Evolutionary conservation across 2,888 invertebrate genomes (phyloP), one percentile per base, ranked within the genome.

Genomic region (Ellobium chinense): DNA sequence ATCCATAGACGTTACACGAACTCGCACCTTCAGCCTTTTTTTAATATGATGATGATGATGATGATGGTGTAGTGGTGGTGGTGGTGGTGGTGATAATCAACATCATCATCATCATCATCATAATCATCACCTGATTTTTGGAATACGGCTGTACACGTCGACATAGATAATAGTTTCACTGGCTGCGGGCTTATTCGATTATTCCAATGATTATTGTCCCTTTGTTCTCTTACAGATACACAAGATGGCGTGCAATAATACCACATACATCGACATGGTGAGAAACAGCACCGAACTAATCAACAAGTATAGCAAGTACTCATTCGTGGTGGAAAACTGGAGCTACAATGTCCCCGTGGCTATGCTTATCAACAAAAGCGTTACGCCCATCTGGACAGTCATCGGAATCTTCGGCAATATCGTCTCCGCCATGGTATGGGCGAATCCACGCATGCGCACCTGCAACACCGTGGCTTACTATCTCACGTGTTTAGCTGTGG

Each of bases 401-500:
- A 84, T 92, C n/a, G 92, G 92, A 1, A 83, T 90, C 69, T 76
- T 88, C 31, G 92, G 92, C 7, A 92, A 92, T 84, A 80, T 87
- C 34, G 69, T 91, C n/a, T 90, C 92, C 5, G 87, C 90, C 9
- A 82, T 87, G 60, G 88, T 92, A 7, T 92, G 92, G 92, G 83
- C 88, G 62, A 85, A 85, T n/a, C 87, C 87, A 18, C 83, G 88
- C 14, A 89, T 92, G 88, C 86, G 91, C 24, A 86, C 86, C 5
- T 87, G 90, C 68, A 92, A 91, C 83, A 89, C 91, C 0, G 91
- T 91, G 24, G 91, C 92, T 5, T 83, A 91, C 63, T 92, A 92
- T 82, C 84, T 92, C 31, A 88, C 89, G 2, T 88, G 90, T 1
- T 85, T 92, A 37, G 88, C 92, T 0, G 75, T 92, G 14, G 88